Base-by-base conservation (phyloP, 2,888 invertebrate species). In the Melieria picta region DNA sequence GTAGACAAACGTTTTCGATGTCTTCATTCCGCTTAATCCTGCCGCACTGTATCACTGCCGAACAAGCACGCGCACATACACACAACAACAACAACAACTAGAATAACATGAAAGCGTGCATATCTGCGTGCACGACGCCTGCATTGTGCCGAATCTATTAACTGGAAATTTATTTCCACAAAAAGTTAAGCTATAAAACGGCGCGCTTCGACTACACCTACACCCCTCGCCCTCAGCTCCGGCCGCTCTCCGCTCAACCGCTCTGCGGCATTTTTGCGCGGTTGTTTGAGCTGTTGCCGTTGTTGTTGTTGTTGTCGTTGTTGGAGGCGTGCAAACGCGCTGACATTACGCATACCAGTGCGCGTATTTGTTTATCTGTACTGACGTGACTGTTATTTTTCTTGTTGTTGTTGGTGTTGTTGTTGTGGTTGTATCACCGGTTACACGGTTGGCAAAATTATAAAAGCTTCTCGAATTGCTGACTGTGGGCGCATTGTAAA, bases 81-180 rank as follows among this genome's bases (percentile, higher is more conserved):
- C 13, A 16, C 16, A 7, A 13, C 13, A 65, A 13, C 56, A 56
- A 56, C 56, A 13, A 65, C 30, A 30, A 65, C 45, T 4, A 11
- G 42, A 47, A 56, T 56, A 56, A 57, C 11, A 57, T n/a, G 45
- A 42, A 65, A 42, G 46, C 47, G 16, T 30, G 11, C 42, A 42
- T 48, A 46, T 62, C 10, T 11, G 47, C 7, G 9, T 16, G 50
- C 42, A 6, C 52, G 50, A 4, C 62, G 69, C 78, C 77, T 77
- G 69, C 76, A 80, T 80, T 77, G 77, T 80, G 78, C 79, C 80
- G 80, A 81, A 82, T 81, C 80, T 81, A 81, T 81, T 81, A 81
- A 81, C 81, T 80, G 80, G 78, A 81, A 82, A 82, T 82, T 82
- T 82, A 80, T 82, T 80, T 80, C 79, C 77, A 79, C 79, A 77